Evolutionary conservation across 2,113 vertebrate species (phyloP).

Genomic region (Phyllostomus hastatus): DNA sequence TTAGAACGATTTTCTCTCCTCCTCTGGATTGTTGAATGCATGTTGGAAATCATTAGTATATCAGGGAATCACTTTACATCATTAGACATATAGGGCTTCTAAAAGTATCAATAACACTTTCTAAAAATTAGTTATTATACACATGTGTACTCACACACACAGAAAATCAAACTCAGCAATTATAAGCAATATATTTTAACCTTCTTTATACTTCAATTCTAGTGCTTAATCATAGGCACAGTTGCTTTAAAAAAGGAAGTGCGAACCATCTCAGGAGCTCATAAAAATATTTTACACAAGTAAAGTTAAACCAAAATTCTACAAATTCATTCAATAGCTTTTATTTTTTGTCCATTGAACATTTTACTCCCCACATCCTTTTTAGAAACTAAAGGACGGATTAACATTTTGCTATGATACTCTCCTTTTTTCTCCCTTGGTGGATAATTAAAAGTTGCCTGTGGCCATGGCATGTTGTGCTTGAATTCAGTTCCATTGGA

Average conservation of each 20-base stretch:
- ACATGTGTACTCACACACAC: too few relatives aligned
- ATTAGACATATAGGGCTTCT: neutral
- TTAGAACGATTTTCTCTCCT: neutral
- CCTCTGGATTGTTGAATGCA: neutral
- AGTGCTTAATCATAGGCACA: neutral
- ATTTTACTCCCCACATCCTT: neutral
- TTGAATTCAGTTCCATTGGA: neutral
- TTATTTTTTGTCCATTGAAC: neutral
- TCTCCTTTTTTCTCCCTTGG: neutral
- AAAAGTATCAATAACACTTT: neutral
- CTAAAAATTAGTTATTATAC: neutral
- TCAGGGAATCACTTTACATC: neutral
- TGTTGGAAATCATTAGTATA: neutral
- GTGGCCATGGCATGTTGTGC: neutral
- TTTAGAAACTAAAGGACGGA: neutral
- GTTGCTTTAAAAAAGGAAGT: neutral
- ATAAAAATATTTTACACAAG: neutral
- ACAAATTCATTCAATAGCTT: neutral
- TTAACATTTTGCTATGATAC: neutral
- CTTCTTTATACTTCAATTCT: neutral
- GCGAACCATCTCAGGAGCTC: neutral
- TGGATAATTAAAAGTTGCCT: conserved; percentile 47
- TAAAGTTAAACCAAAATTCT: neutral
- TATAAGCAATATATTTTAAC: neutral
- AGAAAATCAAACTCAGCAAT: neutral